These are phyloP conservation scores for Cydia splendana DNA, from an alignment of 1,140 invertebrate species.

Conservation along the genomic window DNA sequence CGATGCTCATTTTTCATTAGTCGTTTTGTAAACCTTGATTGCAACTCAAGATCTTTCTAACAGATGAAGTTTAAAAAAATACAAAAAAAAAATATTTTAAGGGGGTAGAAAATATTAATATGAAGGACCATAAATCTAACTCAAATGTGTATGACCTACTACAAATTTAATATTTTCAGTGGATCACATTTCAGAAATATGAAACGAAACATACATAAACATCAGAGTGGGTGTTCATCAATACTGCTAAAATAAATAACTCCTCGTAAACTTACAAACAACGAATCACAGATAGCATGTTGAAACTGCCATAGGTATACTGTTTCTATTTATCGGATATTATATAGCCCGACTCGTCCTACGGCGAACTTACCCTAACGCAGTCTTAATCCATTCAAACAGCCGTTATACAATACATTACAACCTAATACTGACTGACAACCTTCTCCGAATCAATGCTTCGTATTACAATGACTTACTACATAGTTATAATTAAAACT, in stretches of 20 bases:
- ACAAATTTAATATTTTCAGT: background rate
- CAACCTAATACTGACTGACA: constrained; percentile 59
- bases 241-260: constrained; percentile 61
- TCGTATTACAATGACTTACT: background rate
- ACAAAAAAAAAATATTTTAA: background rate
- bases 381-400: constrained; percentile 72
- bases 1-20: constrained; percentile 14
- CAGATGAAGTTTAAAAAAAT: background rate
- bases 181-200: background rate
- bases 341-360: background rate
- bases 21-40: constrained; percentile 9
- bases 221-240: background rate
- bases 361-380: constrained; percentile 60
- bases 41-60: background rate
- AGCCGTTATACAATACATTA: constrained; percentile 42
- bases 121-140: background rate
- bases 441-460: constrained; percentile 37
- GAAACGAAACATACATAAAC: background rate
- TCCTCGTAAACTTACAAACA: constrained; percentile 60
- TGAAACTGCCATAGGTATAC: constrained; percentile 58
- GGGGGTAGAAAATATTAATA: background rate
- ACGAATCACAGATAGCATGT: constrained; percentile 76
- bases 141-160: background rate
- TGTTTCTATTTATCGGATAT: constrained; percentile 39
- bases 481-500: background rate